Percentiles rank a stretch among this genome's conserved stretches.
These are phyloP conservation scores for Drosophila paucipuncta DNA, from an alignment of 2,888 invertebrate species.

Conservation along the genomic window DNA sequence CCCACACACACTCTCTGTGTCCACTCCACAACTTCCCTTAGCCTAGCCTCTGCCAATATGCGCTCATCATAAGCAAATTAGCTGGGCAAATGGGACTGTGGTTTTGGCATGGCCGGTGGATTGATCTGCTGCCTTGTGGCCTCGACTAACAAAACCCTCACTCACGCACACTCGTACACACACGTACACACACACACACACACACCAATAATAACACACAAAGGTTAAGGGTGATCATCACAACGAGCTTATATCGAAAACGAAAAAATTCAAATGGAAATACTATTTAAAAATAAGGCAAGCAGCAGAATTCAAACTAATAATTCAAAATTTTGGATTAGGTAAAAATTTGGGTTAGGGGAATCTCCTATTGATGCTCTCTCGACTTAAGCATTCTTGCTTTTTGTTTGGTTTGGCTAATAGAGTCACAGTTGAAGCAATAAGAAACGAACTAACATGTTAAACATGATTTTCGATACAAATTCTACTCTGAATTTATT, in stretches of 20 bases:
- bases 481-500: neutral
- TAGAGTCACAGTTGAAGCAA: neutral
- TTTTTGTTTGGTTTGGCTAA: neutral
- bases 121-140: constrained; percentile 10
- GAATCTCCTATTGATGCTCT: neutral
- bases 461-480: neutral
- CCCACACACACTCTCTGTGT: neutral
- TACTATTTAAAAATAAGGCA: constrained; percentile 15
- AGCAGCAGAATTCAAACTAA: constrained; percentile 18
- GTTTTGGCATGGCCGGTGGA: neutral
- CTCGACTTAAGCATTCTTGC: neutral
- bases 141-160: constrained; percentile 28
- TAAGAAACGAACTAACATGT: neutral
- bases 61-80: constrained; percentile 9
- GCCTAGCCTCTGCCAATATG: neutral
- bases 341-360: neutral
- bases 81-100: neutral
- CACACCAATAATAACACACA: neutral
- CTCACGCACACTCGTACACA: neutral
- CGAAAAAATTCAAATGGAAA: constrained; percentile 16
- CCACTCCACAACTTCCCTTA: neutral
- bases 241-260: constrained; percentile 52
- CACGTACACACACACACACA: neutral
- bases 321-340: neutral
- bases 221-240: constrained; percentile 54